These are phyloP conservation scores for Notodonta ziczac DNA, from an alignment of 2,888 invertebrate species.

Conservation along the genomic window DNA sequence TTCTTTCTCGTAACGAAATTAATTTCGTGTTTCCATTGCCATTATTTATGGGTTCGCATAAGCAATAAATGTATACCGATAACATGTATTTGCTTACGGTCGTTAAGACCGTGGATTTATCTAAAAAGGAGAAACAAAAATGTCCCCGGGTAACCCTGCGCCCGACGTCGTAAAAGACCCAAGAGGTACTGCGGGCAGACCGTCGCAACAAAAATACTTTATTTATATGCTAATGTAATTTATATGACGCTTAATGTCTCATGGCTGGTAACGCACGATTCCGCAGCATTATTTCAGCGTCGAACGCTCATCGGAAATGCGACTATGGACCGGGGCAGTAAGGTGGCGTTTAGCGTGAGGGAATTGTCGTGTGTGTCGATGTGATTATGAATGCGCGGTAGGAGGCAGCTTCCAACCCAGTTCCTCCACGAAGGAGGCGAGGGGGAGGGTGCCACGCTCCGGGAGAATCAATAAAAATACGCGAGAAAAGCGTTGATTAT, in stretches of 20 bases:
- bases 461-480: constrained; percentile 83
- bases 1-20: constrained; percentile 75
- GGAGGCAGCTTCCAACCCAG: constrained; percentile 80
- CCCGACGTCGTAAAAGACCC: constrained; percentile 78
- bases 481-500: constrained; percentile 84
- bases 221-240: constrained; percentile 85
- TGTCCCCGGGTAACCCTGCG: constrained; percentile 73
- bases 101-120: constrained; percentile 82
- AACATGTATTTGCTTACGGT: constrained; percentile 81
- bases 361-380: constrained; percentile 74
- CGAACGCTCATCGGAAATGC: constrained; percentile 40
- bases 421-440: constrained; percentile 52
- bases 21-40: constrained; percentile 78
- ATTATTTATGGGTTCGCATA: constrained; percentile 81
- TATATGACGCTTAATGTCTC: constrained; percentile 85
- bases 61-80: constrained; percentile 82
- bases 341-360: constrained; percentile 60
- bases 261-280: constrained; percentile 83
- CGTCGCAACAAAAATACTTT: constrained; percentile 82
- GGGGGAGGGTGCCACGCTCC: constrained; percentile 54
- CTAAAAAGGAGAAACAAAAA: constrained; percentile 81
- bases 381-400: constrained; percentile 84
- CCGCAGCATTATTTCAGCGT: constrained; percentile 73
- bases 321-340: constrained; percentile 57
- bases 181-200: constrained; percentile 67